A percentile compares a stretch with the other conserved stretches of the same genome.
Evolutionary conservation across 2,113 vertebrate genomes (phyloP).

Genomic region (Megalops atlanticus): DNA sequence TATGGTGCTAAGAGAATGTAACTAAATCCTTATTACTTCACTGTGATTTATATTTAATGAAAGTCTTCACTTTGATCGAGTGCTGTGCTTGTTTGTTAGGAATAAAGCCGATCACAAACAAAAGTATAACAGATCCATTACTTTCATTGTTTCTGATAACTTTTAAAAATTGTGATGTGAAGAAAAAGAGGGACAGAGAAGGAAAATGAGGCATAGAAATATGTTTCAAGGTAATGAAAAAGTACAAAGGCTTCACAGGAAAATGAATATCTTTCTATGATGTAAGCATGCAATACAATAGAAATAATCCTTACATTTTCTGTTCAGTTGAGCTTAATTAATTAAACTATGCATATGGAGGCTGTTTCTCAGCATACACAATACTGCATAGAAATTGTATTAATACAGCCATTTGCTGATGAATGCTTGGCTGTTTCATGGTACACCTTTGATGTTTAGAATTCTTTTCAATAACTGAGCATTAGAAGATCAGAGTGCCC

Average conservation of each 20-base stretch:
- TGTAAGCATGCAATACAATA: no score
- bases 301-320: no score
- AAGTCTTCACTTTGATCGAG: not conserved
- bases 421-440: not conserved
- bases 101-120: not conserved
- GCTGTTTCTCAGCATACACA: not conserved
- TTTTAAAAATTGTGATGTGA: not conserved
- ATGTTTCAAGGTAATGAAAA: no score
- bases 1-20: not conserved
- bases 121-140: not conserved
- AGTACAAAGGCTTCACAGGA: no score
- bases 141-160: not conserved
- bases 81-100: not conserved
- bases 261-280: no score
- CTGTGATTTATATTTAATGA: not conserved
- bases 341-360: not conserved
- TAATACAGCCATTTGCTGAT: not conserved
- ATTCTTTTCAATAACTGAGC: not conserved
- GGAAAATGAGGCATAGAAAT: not conserved
- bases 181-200: not conserved
- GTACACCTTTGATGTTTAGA: not conserved
- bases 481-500: constrained; percentile 1
- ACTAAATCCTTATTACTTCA: not conserved
- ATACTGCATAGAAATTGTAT: not conserved
- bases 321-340: no score